Base-by-base conservation (phyloP, 2,797 vertebrate genomes). In the Sandelia bainsii region DNA sequence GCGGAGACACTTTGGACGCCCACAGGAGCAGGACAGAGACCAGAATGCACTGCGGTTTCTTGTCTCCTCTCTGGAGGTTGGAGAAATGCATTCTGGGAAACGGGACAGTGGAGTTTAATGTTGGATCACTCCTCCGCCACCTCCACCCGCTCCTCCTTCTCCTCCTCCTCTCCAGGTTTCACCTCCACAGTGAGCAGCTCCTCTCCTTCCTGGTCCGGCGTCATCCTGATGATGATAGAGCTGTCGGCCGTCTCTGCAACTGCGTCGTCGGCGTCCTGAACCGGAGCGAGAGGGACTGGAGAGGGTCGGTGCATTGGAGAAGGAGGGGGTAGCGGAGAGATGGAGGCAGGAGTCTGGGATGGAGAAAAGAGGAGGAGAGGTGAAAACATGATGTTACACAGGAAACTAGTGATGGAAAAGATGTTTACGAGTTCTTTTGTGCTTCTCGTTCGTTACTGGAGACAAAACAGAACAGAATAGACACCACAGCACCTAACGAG, bases 141-240 rank as follows among this genome's bases (percentile, higher is more conserved):
- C 10, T 56, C 49, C 17, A 46, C 22, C 48, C 50, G 19, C 51
- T 70, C 48, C 8, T 40, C 52, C 14, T 53, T 52, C 16, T 51
- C 56, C 23, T 34, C 53, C 8, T 54, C 50, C 4, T 86, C 84
- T 0, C 5, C 46, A 0, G 46, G 83, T 0, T 53, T 40, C 37
- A 93, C 73, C 81, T 97, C 96, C 84, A 96, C 95, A 0, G 90
- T 89, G 2, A 96, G 92, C 29, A 93, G 71, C 92, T 98, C 94
- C 74, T 96, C 96, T 0, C 93, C 92, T 2, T 87, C 74, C 0
- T 80, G 83, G 0, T 69, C 86, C 0, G 96, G 81, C 20, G 93
- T 96, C 90, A 96, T 89, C 6, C 79, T 86, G 69, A 97, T 91
- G 64, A 89, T 40, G 65, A 96, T 70, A 0, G 92, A 91, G 73